A percentile compares a stretch with the other conserved stretches of the same genome.
Evolutionary conservation across 2,797 vertebrate genomes (phyloP).

Genomic region (Ctenochaetus hawaiiensis): DNA sequence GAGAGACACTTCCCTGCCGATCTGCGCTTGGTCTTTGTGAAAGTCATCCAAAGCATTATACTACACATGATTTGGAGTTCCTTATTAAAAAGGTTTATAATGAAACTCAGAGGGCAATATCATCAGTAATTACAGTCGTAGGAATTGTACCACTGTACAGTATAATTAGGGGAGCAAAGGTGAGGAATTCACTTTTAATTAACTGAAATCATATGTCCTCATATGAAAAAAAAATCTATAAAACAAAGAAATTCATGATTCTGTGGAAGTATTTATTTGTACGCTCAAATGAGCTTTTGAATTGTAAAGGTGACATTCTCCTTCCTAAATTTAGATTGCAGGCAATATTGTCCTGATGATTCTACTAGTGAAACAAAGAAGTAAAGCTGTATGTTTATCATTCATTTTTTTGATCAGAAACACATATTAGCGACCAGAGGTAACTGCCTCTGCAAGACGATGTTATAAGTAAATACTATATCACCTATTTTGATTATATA

Average conservation of each 20-base stretch:
- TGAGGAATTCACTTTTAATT: constrained; percentile 75
- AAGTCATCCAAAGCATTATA: constrained; percentile 62
- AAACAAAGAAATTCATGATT: constrained; percentile 56
- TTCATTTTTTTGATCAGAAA: background rate
- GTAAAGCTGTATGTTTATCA: background rate
- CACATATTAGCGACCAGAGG: background rate
- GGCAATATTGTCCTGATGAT: constrained; percentile 31
- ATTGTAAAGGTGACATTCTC: constrained; percentile 39
- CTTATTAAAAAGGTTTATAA: constrained; percentile 78
- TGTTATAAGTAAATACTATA: background rate
- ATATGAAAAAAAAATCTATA: constrained; percentile 58
- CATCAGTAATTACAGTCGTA: constrained; percentile 76
- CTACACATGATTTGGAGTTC: constrained; percentile 60
- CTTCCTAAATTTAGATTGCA: constrained; percentile 28
- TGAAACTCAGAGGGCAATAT: constrained; percentile 82
- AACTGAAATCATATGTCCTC: constrained; percentile 68
- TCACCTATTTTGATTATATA: background rate
- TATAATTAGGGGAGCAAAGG: constrained; percentile 76
- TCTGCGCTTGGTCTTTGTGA: constrained; percentile 54
- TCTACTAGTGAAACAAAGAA: constrained; percentile 27
- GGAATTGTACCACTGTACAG: constrained; percentile 61
- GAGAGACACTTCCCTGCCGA: constrained; percentile 46
- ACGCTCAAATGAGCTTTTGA: constrained; percentile 43
- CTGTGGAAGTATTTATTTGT: constrained; percentile 59
- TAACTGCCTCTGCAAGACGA: background rate